Conservation (phyloP, 2,797 vertebrate genomes). For the Acropternis orthonyx region DNA sequence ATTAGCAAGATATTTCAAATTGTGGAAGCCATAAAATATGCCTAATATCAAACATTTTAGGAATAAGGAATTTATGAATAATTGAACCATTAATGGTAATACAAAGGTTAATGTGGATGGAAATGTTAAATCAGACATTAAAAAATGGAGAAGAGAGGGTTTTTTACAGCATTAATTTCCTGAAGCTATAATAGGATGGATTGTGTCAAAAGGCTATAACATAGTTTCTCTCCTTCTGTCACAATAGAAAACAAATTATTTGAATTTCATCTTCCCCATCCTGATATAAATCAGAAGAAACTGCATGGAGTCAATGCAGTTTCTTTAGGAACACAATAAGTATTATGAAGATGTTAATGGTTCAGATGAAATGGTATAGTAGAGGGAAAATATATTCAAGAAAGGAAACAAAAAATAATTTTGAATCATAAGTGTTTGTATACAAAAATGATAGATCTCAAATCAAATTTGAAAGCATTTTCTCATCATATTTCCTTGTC, state of each 20-base stretch:
- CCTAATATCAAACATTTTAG: background rate
- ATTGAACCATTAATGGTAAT: background rate
- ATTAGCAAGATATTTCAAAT: background rate
- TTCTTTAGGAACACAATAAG: background rate
- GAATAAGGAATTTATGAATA: conserved; percentile 15
- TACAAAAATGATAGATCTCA: background rate
- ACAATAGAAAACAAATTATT: background rate
- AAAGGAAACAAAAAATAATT: background rate
- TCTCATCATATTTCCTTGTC: background rate
- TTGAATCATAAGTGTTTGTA: background rate
- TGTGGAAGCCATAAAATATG: background rate
- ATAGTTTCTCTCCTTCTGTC: background rate
- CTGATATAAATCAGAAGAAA: background rate
- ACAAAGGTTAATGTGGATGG: conserved; percentile 29
- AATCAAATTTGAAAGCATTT: background rate
- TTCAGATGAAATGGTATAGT: background rate
- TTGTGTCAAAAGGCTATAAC: background rate
- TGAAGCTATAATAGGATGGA: background rate
- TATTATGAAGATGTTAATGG: background rate
- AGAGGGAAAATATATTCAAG: background rate
- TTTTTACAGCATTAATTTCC: background rate
- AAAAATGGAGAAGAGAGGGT: background rate
- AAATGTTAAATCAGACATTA: conserved; percentile 25
- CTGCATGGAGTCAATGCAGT: background rate
- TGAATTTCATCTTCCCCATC: background rate